Percentiles rank a stretch among this genome's conserved stretches.
Conservation (phyloP, 2,113 vertebrate species). For the Chaenogobius annularis region DNA sequence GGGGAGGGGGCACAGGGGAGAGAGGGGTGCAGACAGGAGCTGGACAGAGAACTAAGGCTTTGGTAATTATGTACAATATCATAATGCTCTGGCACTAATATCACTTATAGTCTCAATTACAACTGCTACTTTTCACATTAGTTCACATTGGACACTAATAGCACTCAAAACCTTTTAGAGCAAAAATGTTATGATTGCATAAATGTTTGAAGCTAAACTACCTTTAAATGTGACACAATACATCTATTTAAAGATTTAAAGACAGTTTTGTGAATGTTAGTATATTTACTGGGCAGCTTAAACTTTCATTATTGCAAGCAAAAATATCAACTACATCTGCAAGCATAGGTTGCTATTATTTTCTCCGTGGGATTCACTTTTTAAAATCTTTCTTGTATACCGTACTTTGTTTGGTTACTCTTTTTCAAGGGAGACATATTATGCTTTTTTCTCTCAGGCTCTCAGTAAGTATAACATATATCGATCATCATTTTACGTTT, state of each 20-base stretch:
- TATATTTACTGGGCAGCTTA: background rate
- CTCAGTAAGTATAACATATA: no score
- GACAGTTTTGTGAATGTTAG: background rate
- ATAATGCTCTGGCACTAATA: background rate
- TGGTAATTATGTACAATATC: conserved; percentile 56
- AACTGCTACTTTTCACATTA: conserved; percentile 1
- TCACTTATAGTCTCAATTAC: background rate
- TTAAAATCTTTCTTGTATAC: no score
- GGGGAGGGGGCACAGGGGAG: conserved; percentile 33
- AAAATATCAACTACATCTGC: background rate
- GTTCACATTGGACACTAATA: background rate
- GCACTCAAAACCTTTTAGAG: background rate
- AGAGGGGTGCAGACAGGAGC: conserved; percentile 16
- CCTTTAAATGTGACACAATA: no score
- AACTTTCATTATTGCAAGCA: background rate
- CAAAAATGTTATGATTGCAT: background rate
- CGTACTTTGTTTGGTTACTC: no score
- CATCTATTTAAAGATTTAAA: background rate
- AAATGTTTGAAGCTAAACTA: background rate
- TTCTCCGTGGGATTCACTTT: background rate
- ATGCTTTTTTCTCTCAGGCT: no score
- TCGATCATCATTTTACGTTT: no score
- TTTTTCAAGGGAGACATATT: no score
- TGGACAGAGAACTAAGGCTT: conserved; percentile 28
- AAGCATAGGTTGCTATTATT: no score